A percentile compares a stretch with the other conserved stretches of the same genome.
Evolutionary conservation across 2,888 invertebrate species (phyloP).

Genomic region (Drosophila yooni): DNA sequence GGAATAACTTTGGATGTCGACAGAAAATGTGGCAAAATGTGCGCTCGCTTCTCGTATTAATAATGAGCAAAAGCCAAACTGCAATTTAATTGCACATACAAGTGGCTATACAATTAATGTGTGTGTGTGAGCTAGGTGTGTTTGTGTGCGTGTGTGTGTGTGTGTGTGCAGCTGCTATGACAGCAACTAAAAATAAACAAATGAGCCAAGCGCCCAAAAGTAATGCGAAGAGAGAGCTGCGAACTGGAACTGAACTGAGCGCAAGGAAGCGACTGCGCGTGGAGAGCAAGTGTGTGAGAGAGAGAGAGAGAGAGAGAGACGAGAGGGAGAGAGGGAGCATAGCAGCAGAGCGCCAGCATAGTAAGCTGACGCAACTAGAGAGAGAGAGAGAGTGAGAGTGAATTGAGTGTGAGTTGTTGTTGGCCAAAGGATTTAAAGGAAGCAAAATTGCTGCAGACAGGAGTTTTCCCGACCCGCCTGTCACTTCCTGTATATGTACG

Average conservation of each 20-base stretch:
- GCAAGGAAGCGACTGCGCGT: constrained; percentile 57
- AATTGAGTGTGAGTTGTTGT: constrained; percentile 34
- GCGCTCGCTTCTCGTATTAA: constrained; percentile 42
- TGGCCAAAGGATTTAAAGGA: constrained; percentile 76
- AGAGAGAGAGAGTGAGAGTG: constrained; percentile 24
- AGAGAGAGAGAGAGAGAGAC: constrained; percentile 14
- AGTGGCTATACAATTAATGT: constrained; percentile 23
- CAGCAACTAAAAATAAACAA: constrained; percentile 78
- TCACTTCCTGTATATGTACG: constrained; percentile 61
- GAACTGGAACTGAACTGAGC: constrained; percentile 25
- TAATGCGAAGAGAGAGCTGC: constrained; percentile 14
- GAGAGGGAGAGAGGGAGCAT: constrained; percentile 12
- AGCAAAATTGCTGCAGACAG: constrained; percentile 80
- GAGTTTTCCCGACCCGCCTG: constrained; percentile 61
- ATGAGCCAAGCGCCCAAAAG: constrained; percentile 60
- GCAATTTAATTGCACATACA: constrained; percentile 65
- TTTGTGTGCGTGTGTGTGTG: not conserved
- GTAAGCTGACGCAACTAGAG: constrained; percentile 17
- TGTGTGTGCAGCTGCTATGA: constrained; percentile 49
- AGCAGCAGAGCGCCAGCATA: constrained; percentile 3
- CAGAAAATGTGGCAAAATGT: constrained; percentile 15
- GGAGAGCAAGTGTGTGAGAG: constrained; percentile 8
- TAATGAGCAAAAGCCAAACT: constrained; percentile 56
- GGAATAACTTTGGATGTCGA: constrained; percentile 25
- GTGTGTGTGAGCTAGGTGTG: not conserved